Evolutionary conservation across 2,797 vertebrate genomes (phyloP).

Genomic region (Poecilia gillii): DNA sequence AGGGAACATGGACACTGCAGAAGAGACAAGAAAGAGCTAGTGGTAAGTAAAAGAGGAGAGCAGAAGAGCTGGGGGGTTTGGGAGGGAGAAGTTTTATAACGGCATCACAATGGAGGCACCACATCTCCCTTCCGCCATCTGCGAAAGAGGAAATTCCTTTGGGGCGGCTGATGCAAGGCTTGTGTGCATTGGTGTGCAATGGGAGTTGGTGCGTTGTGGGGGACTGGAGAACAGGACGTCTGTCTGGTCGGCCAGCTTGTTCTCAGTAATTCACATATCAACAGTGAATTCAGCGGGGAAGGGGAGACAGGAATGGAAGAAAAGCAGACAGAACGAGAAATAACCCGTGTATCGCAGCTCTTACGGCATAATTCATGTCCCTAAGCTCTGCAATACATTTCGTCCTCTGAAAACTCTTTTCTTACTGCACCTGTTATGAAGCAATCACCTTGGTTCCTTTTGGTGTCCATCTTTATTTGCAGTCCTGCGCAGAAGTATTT

Average conservation of each 20-base stretch:
- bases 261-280: constrained; percentile 62
- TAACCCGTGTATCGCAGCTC: constrained; percentile 13
- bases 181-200: constrained; percentile 28
- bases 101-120: constrained; percentile 63
- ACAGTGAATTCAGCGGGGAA: constrained; percentile 44
- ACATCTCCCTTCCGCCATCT: constrained; percentile 68
- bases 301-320: constrained; percentile 31
- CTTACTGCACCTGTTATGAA: constrained; percentile 45
- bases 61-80: constrained; percentile 20
- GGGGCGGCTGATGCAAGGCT: constrained; percentile 52
- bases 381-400: constrained; percentile 45
- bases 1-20: constrained; percentile 25
- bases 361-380: constrained; percentile 43
- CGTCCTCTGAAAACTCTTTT: constrained; percentile 39
- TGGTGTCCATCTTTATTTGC: constrained; percentile 30
- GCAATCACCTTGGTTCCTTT: constrained; percentile 29
- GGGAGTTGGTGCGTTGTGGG: constrained; percentile 37
- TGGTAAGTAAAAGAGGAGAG: constrained; percentile 13
- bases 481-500: neutral
- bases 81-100: constrained; percentile 63
- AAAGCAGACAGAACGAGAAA: constrained; percentile 37
- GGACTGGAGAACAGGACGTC: constrained; percentile 27
- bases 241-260: constrained; percentile 41
- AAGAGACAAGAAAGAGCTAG: constrained; percentile 27
- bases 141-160: constrained; percentile 61